Base-by-base conservation (phyloP, 1,140 invertebrate species). In the Metaphire vulgaris region DNA sequence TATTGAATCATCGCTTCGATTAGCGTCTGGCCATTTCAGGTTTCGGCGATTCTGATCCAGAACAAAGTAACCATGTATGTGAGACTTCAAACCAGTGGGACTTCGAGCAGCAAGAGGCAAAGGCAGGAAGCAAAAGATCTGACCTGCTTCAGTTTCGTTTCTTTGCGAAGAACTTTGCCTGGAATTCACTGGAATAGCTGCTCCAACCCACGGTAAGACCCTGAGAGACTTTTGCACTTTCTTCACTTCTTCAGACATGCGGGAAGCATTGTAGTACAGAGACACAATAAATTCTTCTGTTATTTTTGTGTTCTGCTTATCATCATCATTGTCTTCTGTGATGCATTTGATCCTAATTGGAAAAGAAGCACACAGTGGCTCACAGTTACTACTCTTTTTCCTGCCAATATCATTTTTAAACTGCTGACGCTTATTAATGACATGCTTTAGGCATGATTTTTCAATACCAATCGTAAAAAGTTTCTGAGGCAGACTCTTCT, bases 101-200 rank as follows among this genome's bases (percentile, higher is more conserved):
- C 72, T 77, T 33, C 66, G 30, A 68, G 65, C 21, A 75, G 34
- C 67, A 16, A 77, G 26, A 1, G 76, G 76, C 26, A 77, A 67
- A 15, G 76, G 76, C 34, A 77, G 34, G 64, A 77, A 77, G 65
- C 73, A 75, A 41, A 69, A 77, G 6, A 77, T 33, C n/a, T 77
- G 76, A n/a, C 76, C 68, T 1, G 30, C 6, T 1, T 30, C 28
- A 26, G 72, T 73, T 65, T 76, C n/a, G 30, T 71, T 32, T n/a
- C n/a, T n/a, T 56, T 56, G 6, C 21, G 41, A 56, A 56, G 41
- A 21, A 56, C 6, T 21, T 12, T 12, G 41, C 41, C 41, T 21
- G 21, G 41, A 56, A 56, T 56, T 6, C 21, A 56, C 6, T 56
- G 6, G 41, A 56, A 56, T 56, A 12, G 41, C 41, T 56, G 41